These are phyloP conservation scores for Ophion slaviceki DNA, from an alignment of 2,888 invertebrate genomes.

Conservation along the genomic window DNA sequence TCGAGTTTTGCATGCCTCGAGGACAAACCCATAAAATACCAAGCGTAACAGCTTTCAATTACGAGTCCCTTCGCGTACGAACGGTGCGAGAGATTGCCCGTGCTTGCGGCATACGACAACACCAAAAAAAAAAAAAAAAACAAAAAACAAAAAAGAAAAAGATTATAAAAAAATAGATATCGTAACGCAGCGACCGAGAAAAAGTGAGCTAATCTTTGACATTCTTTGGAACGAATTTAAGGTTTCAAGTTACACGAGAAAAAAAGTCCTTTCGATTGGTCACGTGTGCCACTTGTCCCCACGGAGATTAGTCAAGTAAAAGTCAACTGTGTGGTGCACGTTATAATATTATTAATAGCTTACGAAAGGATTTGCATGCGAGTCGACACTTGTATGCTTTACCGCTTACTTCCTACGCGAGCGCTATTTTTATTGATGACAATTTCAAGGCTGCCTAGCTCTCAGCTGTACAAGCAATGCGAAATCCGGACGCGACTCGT, in stretches of 20 bases:
- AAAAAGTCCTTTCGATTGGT: constrained; percentile 23
- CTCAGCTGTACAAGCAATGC: constrained; percentile 10
- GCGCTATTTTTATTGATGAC: constrained; percentile 63
- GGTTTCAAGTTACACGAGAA: constrained; percentile 3
- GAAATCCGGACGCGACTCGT: constrained; percentile 26
- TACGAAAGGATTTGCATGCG: constrained; percentile 40
- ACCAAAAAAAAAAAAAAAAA: constrained; percentile 49
- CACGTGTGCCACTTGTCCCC: constrained; percentile 18
- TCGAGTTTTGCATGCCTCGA: constrained; percentile 79
- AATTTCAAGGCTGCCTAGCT: constrained; percentile 50
- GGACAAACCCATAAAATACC: constrained; percentile 81
- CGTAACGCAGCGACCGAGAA: constrained; percentile 15
- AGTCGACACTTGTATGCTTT: constrained; percentile 34
- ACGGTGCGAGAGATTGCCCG: constrained; percentile 61
- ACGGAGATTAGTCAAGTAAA: constrained; percentile 20
- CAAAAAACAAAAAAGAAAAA: no score
- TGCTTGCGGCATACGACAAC: constrained; percentile 23
- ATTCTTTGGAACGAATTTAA: constrained; percentile 46
- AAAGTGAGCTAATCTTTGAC: constrained; percentile 44
- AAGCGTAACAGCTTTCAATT: constrained; percentile 82
- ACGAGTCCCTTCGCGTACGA: constrained; percentile 75
- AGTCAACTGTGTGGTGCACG: constrained; percentile 23
- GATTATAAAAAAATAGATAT: constrained; percentile 22
- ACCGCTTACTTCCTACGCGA: constrained; percentile 47
- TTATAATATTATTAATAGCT: constrained; percentile 46